phyloP scores from a whole-genome alignment of 2,113 vertebrate species.

The Alaudala cheleensis region DNA sequence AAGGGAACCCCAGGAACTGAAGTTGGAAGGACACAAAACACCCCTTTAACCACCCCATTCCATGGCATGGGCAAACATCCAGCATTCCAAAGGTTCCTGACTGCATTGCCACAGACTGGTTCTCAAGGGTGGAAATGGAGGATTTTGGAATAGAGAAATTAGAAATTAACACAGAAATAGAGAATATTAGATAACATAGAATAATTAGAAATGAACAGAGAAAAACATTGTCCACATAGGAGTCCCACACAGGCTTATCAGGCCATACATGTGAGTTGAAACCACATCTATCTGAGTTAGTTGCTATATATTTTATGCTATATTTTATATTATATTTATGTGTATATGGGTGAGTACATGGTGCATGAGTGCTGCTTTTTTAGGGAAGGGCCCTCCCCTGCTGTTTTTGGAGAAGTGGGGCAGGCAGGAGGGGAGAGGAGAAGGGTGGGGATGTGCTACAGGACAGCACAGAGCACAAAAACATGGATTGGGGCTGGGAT shows the following conservation, averaged over 20 bases:
- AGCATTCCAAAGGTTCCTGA: not conserved
- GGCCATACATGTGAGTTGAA: accelerated
- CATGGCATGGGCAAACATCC: accelerated
- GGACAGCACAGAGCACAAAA: not conserved
- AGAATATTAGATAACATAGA: not conserved
- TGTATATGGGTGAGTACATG: accelerated
- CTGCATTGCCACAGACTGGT: not conserved
- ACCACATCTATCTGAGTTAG: not conserved
- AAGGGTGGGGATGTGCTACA: not conserved
- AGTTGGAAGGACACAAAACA: not conserved
- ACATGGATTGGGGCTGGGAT: accelerated
- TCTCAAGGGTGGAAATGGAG: not conserved
- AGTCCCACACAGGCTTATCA: not conserved
- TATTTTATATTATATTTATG: not conserved
- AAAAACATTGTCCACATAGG: not conserved
- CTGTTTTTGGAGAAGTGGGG: not conserved
- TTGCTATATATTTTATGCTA: accelerated
- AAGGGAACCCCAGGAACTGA: not conserved
- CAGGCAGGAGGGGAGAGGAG: not conserved
- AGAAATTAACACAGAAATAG: not conserved
- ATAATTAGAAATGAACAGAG: not conserved
- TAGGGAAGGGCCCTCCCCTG: not conserved
- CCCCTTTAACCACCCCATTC: accelerated
- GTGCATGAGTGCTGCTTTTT: not conserved
- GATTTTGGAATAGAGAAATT: not conserved